Evolutionary conservation across 2,113 vertebrate genomes (phyloP).

Genomic region (Menidia beryllina): DNA sequence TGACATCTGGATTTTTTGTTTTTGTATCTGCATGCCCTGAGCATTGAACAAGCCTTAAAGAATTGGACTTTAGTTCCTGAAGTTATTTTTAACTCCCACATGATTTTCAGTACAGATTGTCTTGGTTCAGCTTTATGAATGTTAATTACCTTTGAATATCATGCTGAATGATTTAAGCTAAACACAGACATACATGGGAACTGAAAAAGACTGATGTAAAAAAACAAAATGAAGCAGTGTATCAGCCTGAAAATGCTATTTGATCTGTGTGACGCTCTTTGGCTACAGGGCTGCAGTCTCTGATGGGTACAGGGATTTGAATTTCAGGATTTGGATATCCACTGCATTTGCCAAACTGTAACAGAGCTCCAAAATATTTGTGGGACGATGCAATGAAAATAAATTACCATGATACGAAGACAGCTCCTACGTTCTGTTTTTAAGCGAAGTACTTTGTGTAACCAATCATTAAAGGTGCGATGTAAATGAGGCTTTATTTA

Average conservation of each 20-base stretch:
- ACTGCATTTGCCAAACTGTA: slow-evolving; percentile 43
- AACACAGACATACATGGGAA: neutral
- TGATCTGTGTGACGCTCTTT: slow-evolving; percentile 14
- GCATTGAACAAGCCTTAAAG: too few species aligned
- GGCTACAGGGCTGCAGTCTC: slow-evolving; percentile 1
- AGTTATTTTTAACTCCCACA: too few species aligned
- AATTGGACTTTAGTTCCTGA: too few species aligned
- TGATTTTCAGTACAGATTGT: too few species aligned
- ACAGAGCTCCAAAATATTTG: slow-evolving; percentile 23
- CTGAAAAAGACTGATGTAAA: slow-evolving; percentile 12
- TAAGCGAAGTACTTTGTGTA: too few species aligned
- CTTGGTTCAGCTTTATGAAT: too few species aligned
- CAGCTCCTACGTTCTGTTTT: neutral
- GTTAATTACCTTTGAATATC: too few species aligned
- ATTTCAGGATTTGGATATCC: slow-evolving; percentile 7
- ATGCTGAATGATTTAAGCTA: too few species aligned
- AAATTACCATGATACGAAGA: slow-evolving; percentile 17
- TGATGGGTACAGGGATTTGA: slow-evolving; percentile 12
- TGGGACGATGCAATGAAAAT: slow-evolving; percentile 20
- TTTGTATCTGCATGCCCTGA: too few species aligned
- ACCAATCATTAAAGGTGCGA: too few species aligned
- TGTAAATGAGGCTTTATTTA: too few species aligned
- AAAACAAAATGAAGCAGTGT: slow-evolving; percentile 22
- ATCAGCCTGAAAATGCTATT: slow-evolving; percentile 19
- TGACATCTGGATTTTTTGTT: too few species aligned